Evolutionary conservation across 92 coral and sea anemone species (phyloP), one percentile per base, ranked within the genome.

Genomic region (Epizoanthus ramosus): DNA sequence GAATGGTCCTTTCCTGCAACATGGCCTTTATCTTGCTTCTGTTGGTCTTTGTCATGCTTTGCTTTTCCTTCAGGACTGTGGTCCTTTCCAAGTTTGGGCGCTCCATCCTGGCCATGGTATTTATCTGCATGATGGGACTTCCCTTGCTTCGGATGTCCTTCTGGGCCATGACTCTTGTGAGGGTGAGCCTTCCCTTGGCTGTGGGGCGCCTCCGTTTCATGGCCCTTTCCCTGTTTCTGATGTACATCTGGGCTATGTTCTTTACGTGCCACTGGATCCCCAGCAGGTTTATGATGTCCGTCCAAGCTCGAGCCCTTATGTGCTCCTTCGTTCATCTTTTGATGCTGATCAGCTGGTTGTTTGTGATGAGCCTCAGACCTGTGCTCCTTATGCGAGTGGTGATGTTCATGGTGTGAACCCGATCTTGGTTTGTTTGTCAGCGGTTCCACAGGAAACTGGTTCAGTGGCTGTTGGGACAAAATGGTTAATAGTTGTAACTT

Each of bases 381-480:
- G 15, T 76, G 81, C 14, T 70, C 75, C 75, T 70, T 70, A 21
- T 57, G 64, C 8, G 79, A 24, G 50, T 80, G 84, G 52, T 89
- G 89, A 53, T 85, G 86, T 67, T 89, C 92, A n/a, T 87, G 77
- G 76, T 89, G 89, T 16, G 89, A 89, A 74, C 81, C 83, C 17
- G 89, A 81, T 17, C 92, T 87, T 6, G 92, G 93, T 63, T 93
- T 92, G 88, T 92, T 91, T 71, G 89, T 92, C 57, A 91, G 88
- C 10, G 98, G 98, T 68, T 91, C 98, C 1, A 93, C 94, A 13
- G 98, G 98, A 63, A 93, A 93, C 93, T 93, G 98, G 63, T 93
- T 93, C 91, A 86, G 81, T 4, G 98, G 98, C 98, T 93, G 83
- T 8, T 45, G 68, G 3, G 52, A 65, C 13, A 60, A 23, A 18